Evolutionary conservation across 2,797 vertebrate species (phyloP).

Genomic region (Pyrocephalus nanus): DNA sequence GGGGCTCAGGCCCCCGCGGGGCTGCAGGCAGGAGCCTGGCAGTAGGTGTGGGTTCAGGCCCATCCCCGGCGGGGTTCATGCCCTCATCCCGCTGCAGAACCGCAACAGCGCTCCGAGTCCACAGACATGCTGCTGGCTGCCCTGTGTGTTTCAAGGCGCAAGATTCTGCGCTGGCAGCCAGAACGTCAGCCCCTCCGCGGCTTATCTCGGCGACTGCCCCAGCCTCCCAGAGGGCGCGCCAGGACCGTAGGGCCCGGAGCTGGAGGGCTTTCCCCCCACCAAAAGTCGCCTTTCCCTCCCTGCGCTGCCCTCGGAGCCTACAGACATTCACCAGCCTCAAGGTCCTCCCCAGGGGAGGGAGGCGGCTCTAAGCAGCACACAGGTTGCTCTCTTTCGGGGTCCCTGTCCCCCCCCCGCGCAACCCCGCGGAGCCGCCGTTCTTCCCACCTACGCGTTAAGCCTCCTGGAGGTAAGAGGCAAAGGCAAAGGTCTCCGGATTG

Average conservation of each 20-base stretch:
- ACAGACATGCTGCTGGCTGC: background rate
- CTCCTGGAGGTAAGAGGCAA: conserved; percentile 8
- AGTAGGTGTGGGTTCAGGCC: accelerated
- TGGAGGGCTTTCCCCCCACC: no score
- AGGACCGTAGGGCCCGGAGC: background rate
- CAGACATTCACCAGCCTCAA: background rate
- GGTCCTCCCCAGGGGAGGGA: no score
- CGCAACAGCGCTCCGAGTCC: background rate
- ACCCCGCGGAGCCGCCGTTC: background rate
- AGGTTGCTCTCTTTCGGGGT: background rate
- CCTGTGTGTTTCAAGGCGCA: background rate
- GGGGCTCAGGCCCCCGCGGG: accelerated
- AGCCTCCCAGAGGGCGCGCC: background rate
- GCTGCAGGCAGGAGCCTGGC: background rate
- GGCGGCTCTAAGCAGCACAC: accelerated
- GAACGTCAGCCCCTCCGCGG: background rate
- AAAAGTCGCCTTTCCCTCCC: background rate
- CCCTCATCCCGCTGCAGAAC: background rate
- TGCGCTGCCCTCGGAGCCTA: background rate
- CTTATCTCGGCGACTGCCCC: background rate
- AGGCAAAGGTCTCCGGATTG: background rate
- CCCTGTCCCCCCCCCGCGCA: background rate
- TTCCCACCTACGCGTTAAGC: background rate
- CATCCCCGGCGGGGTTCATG: accelerated
- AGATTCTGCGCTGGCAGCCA: background rate